phyloP scores from a whole-genome alignment of 2,113 vertebrate genomes.

The Sapajus apella region DNA sequence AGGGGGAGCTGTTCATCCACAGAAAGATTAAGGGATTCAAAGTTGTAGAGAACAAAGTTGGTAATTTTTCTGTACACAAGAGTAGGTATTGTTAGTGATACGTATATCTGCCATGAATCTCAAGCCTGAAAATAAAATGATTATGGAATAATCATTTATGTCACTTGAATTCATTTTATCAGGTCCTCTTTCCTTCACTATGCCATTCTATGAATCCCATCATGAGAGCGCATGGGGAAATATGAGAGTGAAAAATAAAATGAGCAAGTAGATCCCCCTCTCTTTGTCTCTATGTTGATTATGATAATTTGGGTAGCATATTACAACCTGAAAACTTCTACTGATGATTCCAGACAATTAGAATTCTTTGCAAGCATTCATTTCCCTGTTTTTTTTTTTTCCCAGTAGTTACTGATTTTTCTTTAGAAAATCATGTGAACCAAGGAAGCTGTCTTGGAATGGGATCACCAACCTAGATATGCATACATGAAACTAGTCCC shows the following conservation, averaged over 20 bases:
- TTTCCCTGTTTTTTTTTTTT: neutral
- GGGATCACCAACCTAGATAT: neutral
- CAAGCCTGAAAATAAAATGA: neutral
- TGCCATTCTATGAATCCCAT: neutral
- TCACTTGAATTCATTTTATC: neutral
- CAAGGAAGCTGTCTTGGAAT: neutral
- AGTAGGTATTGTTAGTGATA: slow-evolving; percentile 58
- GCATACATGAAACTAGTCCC: neutral
- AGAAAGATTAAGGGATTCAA: slow-evolving; percentile 83
- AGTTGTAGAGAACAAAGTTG: slow-evolving; percentile 78
- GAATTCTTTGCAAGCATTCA: neutral
- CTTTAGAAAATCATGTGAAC: neutral
- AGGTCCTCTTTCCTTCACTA: neutral
- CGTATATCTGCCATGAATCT: slow-evolving; percentile 51
- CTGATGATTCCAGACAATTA: neutral
- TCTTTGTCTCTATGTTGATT: neutral
- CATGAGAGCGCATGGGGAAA: neutral
- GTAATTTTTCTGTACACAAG: slow-evolving; percentile 80
- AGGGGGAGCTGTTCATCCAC: slow-evolving; percentile 74
- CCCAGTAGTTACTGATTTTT: neutral
- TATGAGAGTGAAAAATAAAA: too few relatives aligned
- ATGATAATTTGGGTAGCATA: neutral
- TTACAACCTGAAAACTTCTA: neutral
- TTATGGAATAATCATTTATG: neutral
- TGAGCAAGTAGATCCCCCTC: neutral